phyloP scores from a whole-genome alignment of 2,888 invertebrate genomes.

The Galerucella nymphaeae region DNA sequence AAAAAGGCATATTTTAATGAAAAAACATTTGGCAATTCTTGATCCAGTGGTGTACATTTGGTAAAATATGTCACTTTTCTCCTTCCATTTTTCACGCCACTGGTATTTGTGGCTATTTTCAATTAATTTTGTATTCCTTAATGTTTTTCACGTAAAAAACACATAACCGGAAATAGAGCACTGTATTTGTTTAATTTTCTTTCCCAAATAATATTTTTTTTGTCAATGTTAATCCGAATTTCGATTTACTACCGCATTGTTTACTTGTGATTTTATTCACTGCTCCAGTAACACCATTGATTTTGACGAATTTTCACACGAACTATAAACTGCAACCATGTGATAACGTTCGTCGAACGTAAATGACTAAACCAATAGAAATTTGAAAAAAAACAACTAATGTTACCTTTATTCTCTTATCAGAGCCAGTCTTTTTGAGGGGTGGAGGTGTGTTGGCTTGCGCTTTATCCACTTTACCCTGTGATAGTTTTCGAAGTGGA shows the following conservation, averaged over 20 bases:
- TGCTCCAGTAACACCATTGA: background rate
- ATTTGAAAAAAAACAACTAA: conserved; percentile 19
- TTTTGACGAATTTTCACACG: background rate
- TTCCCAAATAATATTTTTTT: too few relatives aligned
- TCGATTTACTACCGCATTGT: background rate
- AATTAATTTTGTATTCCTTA: too few relatives aligned
- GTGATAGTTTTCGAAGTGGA: conserved; percentile 87
- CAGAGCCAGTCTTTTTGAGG: conserved; percentile 83
- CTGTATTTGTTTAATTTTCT: too few relatives aligned
- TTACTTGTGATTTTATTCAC: background rate
- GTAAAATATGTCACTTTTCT: too few relatives aligned
- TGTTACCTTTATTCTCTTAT: conserved; percentile 85
- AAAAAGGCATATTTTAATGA: too few relatives aligned
- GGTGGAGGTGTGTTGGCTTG: conserved; percentile 66
- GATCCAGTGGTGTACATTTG: too few relatives aligned
- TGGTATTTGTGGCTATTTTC: too few relatives aligned
- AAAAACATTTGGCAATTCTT: too few relatives aligned
- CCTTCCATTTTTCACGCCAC: too few relatives aligned
- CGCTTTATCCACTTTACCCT: conserved; percentile 86
- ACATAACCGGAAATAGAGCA: too few relatives aligned
- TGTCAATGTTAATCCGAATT: background rate
- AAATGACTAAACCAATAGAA: conserved; percentile 2
- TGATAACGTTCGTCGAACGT: background rate
- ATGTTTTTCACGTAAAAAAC: too few relatives aligned
- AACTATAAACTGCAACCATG: background rate